Evolutionary conservation across 2,113 vertebrate species (phyloP).

Genomic region (Xyliphius kryptos): DNA sequence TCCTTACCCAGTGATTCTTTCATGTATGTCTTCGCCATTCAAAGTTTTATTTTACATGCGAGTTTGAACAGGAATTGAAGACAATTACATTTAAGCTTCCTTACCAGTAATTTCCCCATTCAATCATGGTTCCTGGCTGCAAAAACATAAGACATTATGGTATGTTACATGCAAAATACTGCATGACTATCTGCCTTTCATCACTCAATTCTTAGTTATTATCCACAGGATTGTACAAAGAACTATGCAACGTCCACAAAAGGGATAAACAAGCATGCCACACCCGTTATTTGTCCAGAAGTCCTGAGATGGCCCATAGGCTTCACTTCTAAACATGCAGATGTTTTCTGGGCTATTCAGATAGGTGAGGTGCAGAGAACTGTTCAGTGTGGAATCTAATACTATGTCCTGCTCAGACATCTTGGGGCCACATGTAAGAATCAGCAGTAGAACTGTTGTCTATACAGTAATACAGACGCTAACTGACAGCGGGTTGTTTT

Average conservation of each 20-base stretch:
- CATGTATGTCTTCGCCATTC: no score
- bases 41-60: no score
- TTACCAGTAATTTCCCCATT: constrained; percentile 99
- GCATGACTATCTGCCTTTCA: no score
- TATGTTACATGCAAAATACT: constrained; percentile 5
- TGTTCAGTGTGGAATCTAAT: not conserved
- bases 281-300: not conserved
- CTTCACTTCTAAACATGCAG: no score
- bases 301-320: no score
- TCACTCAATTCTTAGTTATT: not conserved
- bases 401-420: not conserved
- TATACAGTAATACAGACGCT: not conserved
- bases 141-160: constrained; percentile 51
- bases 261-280: not conserved
- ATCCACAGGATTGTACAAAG: not conserved
- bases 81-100: constrained; percentile 34
- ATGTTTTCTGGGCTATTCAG: not conserved
- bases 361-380: not conserved
- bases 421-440: not conserved
- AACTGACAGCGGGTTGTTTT: no score
- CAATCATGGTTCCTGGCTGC: constrained; percentile 98
- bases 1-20: no score
- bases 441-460: not conserved
- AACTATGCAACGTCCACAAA: not conserved
- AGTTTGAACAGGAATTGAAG: no score